Conservation (phyloP, 1,140 invertebrate species). For the Popillia japonica region DNA sequence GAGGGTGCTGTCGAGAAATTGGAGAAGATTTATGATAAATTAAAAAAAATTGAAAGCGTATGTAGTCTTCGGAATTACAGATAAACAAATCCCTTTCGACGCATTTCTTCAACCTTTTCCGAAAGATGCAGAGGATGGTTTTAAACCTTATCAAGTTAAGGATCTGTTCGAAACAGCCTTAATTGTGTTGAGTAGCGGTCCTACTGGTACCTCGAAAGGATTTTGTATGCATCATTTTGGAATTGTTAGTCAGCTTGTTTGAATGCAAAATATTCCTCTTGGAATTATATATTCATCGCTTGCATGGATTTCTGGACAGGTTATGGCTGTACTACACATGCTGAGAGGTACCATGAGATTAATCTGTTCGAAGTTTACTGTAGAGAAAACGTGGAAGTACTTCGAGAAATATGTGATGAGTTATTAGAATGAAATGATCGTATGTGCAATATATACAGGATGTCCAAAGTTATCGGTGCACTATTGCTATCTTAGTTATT, state of each 20-base stretch:
- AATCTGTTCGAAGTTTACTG: too few relatives aligned
- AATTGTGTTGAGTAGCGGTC: constrained; percentile 70
- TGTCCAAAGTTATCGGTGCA: too few relatives aligned
- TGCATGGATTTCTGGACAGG: too few relatives aligned
- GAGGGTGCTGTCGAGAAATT: constrained; percentile 45
- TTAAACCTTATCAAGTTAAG: constrained; percentile 45
- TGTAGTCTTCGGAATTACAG: constrained; percentile 54
- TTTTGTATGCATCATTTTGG: constrained; percentile 70
- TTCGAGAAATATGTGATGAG: too few relatives aligned
- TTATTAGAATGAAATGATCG: too few relatives aligned
- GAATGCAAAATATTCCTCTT: too few relatives aligned
- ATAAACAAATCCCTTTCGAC: constrained; percentile 46
- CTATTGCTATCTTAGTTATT: too few relatives aligned
- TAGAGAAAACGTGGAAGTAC: too few relatives aligned
- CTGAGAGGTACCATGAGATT: too few relatives aligned
- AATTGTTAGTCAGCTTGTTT: not conserved
- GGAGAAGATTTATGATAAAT: constrained; percentile 45
- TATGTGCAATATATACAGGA: too few relatives aligned
- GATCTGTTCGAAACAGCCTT: constrained; percentile 51
- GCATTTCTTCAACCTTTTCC: constrained; percentile 44
- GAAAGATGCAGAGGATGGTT: constrained; percentile 46
- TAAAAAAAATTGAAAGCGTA: constrained; percentile 51
- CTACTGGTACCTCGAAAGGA: constrained; percentile 79
- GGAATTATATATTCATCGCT: too few relatives aligned
- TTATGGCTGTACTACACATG: too few relatives aligned